Conservation (phyloP, 2,113 vertebrate species). For the Dipodomys merriami region DNA sequence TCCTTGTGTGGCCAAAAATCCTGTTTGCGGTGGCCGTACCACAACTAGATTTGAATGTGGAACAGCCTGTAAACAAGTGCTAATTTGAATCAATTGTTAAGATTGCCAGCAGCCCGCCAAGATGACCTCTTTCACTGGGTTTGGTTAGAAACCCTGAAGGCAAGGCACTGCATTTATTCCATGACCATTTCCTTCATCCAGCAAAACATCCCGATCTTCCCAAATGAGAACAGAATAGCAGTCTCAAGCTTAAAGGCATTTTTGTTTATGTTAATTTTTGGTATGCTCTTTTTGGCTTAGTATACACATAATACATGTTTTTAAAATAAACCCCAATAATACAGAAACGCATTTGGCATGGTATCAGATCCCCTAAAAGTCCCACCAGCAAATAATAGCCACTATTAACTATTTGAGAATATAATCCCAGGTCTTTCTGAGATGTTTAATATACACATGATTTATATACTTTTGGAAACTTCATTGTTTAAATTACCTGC, state of each 20-base stretch:
- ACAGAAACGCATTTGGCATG: not conserved
- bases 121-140: conserved; percentile 45
- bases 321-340: not conserved
- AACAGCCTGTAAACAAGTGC: conserved; percentile 59
- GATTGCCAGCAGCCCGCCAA: conserved; percentile 58
- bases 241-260: not conserved
- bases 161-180: conserved; percentile 39
- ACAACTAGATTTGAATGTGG: conserved; percentile 64
- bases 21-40: conserved; percentile 63
- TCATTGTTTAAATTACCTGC: not conserved
- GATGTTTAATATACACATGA: not conserved
- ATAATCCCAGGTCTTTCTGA: not conserved
- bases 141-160: conserved; percentile 36
- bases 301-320: conserved; percentile 8
- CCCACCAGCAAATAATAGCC: not conserved
- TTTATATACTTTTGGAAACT: not conserved
- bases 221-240: conserved; percentile 13
- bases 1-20: conserved; percentile 74
- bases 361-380: conserved; percentile 1
- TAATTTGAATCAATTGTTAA: conserved; percentile 77
- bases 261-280: conserved; percentile 45
- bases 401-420: conserved; percentile 25
- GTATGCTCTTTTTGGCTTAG: not conserved
- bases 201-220: not conserved
- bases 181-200: conserved; percentile 44